These are phyloP conservation scores for Scaptomyza reducta DNA, from an alignment of 2,888 invertebrate species.

Conservation along the genomic window DNA sequence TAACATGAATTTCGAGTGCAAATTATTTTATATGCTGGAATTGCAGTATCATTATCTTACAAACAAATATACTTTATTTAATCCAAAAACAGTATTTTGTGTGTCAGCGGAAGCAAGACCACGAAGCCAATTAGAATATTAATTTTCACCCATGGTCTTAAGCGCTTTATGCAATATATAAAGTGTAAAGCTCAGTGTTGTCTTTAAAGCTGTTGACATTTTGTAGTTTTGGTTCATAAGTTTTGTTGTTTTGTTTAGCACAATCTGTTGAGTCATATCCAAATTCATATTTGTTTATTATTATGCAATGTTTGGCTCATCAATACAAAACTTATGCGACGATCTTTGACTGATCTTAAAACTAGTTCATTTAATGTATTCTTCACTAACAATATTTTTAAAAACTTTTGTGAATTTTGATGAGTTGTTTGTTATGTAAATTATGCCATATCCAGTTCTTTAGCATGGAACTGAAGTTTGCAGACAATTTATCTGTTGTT, in stretches of 20 bases:
- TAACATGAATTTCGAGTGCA: no score
- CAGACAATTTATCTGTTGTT: constrained; percentile 8
- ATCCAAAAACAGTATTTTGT: neutral
- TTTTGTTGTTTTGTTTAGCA: neutral
- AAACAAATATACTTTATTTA: no score
- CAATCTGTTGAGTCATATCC: constrained; percentile 40
- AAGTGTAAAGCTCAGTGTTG: constrained; percentile 16
- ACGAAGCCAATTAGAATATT: constrained; percentile 4
- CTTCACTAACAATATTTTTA: neutral
- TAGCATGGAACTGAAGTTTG: neutral
- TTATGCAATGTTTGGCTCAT: constrained; percentile 44
- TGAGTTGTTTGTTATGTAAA: constrained; percentile 8
- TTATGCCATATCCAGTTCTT: constrained; percentile 21
- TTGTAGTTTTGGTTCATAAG: neutral
- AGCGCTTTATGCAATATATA: neutral
- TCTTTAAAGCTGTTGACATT: constrained; percentile 8
- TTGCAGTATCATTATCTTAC: no score
- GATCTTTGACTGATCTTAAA: constrained; percentile 36
- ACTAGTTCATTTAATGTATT: constrained; percentile 50
- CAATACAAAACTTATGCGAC: constrained; percentile 10
- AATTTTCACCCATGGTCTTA: neutral
- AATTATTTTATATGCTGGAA: no score
- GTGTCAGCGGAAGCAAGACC: neutral
- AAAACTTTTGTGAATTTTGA: constrained; percentile 18
- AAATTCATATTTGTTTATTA: constrained; percentile 30